Percentiles rank a stretch among this genome's conserved stretches.
Evolutionary conservation across 2,888 invertebrate genomes (phyloP).

Genomic region (Habroteleia sp.): DNA sequence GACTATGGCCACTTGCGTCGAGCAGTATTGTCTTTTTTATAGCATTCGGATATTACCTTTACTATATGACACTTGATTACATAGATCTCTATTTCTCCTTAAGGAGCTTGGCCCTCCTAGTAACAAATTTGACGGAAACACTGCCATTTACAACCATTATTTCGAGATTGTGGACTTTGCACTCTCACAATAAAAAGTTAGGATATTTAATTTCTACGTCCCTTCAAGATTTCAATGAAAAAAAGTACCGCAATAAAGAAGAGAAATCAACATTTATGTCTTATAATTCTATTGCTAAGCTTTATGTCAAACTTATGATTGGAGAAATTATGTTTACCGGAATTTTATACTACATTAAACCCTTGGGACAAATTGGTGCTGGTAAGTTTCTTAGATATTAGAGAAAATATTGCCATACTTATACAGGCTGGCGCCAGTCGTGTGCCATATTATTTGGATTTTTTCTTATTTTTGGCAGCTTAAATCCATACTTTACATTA

Average conservation of each 20-base stretch:
- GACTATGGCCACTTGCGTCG: constrained; percentile 70
- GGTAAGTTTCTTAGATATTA: constrained; percentile 29
- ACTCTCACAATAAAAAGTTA: constrained; percentile 68
- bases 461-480: too few species aligned
- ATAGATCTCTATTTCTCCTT: constrained; percentile 71
- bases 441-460: too few species aligned
- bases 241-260: constrained; percentile 65
- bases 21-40: constrained; percentile 67
- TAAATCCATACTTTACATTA: too few species aligned
- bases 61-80: constrained; percentile 72
- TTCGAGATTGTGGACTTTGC: constrained; percentile 70
- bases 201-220: constrained; percentile 67
- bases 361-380: constrained; percentile 66
- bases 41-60: constrained; percentile 70
- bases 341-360: constrained; percentile 71
- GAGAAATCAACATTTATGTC: constrained; percentile 68
- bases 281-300: constrained; percentile 69
- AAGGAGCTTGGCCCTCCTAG: constrained; percentile 69
- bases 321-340: constrained; percentile 71
- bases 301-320: constrained; percentile 70
- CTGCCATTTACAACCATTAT: constrained; percentile 72
- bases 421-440: too few species aligned
- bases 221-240: constrained; percentile 67
- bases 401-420: too few species aligned
- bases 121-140: constrained; percentile 72